Conservation (phyloP, 2,113 vertebrate genomes). For the Microtus montanus region DNA sequence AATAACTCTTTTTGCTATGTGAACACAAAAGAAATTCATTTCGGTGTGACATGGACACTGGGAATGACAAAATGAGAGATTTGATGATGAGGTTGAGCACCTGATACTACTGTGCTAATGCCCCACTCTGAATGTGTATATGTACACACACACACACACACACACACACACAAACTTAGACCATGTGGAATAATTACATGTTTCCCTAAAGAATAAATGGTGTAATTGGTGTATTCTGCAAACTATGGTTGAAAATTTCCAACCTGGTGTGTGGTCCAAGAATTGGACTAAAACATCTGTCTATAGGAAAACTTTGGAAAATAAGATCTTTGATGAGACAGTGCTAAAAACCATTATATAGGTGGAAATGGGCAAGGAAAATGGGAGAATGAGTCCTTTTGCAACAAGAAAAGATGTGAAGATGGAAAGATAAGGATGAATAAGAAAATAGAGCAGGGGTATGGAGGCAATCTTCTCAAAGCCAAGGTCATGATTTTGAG, state of each 20-base stretch:
- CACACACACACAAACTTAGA: too few relatives aligned
- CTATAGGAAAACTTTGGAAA: neutral
- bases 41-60: neutral
- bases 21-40: neutral
- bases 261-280: neutral
- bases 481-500: too few relatives aligned
- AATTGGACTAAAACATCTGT: neutral
- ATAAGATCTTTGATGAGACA: neutral
- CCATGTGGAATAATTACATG: neutral
- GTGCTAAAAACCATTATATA: neutral
- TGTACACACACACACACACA: too few relatives aligned
- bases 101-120: neutral
- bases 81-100: neutral
- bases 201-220: neutral
- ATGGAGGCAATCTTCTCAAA: neutral
- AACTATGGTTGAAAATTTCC: neutral
- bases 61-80: neutral
- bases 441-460: neutral
- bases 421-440: neutral
- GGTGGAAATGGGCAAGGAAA: neutral
- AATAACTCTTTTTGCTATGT: neutral
- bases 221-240: neutral
- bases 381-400: neutral
- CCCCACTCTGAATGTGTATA: too few relatives aligned
- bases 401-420: neutral